Evolutionary conservation across 2,888 invertebrate species (phyloP), one percentile per base, ranked within the genome.

Genomic region (Eudemis profundana): DNA sequence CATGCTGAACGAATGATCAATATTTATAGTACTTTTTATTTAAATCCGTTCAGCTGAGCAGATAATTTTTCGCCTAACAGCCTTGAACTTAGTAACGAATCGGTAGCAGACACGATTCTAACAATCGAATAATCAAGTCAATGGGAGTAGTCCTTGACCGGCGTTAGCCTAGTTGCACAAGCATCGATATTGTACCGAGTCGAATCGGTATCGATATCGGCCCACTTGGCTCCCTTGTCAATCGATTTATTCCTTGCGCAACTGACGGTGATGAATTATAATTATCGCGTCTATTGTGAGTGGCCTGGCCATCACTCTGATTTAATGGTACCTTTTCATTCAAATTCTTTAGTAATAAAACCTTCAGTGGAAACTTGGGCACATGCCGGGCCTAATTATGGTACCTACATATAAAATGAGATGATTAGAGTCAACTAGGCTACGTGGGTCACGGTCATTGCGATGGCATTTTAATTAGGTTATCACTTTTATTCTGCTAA

Each of bases 111-210:
- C 47, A 62, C 54, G 60, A 65, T 69, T 29, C 66, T 54, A 67
- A 78, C 73, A 82, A 81, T 81, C 78, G 77, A 78, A 78, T 78
- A 71, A 71, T 78, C 79, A 82, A 78, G 80, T 73, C 67, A 68
- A 74, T 74, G 74, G 74, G 72, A 80, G 47, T 61, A 69, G 82
- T 85, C 90, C 90, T 89, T 90, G 89, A 88, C 85, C 84, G 80
- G 74, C 71, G 85, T 87, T 86, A 87, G 84, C 83, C 83, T 78
- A 75, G 73, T 76, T 87, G 83, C 79, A 84, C 82, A 87, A 86
- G 67, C 67, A 78, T 79, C 80, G 83, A 84, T 84, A 81, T 82
- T 83, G 83, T 82, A 76, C 81, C 80, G 83, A 82, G 84, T 84
- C 81, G 79, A 84, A 85, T 85, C 74, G 71, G 75, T 78, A 86